These are phyloP conservation scores for Tragulus kanchil DNA, from an alignment of 2,113 vertebrate genomes.

Conservation along the genomic window DNA sequence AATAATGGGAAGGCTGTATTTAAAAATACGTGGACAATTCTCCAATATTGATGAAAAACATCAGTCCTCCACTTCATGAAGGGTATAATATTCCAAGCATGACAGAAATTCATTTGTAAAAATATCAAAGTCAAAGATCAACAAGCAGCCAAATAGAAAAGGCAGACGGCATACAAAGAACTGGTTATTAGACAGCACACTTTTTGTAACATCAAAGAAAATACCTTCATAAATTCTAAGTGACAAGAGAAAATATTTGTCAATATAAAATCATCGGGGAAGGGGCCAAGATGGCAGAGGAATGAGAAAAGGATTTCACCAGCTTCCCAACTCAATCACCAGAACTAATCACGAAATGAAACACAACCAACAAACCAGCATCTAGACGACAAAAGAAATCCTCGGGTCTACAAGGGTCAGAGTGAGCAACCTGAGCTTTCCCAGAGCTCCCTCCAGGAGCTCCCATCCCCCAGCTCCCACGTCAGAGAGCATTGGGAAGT, in stretches of 20 bases:
- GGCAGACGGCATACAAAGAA: neutral
- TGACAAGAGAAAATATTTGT: neutral
- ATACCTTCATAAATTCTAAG: neutral
- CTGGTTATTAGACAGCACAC: neutral
- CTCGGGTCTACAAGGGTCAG: too few species aligned
- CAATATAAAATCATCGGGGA: neutral
- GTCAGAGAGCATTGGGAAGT: too few species aligned
- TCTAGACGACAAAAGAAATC: too few species aligned
- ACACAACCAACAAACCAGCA: too few species aligned
- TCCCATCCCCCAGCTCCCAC: too few species aligned
- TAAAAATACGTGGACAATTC: neutral
- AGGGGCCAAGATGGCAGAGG: too few species aligned
- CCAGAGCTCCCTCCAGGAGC: too few species aligned
- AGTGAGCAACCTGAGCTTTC: too few species aligned
- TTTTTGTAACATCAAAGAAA: neutral
- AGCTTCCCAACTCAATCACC: too few species aligned
- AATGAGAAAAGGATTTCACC: too few species aligned
- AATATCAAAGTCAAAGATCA: constrained; percentile 11
- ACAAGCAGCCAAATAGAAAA: neutral
- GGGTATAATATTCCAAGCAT: neutral
- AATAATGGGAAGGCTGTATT: neutral
- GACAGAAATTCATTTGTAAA: neutral
- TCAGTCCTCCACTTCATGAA: neutral
- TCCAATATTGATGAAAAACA: neutral
- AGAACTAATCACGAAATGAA: too few species aligned